Base-by-base conservation (phyloP, 2,888 invertebrate species). In the Orchesella flavescens region DNA sequence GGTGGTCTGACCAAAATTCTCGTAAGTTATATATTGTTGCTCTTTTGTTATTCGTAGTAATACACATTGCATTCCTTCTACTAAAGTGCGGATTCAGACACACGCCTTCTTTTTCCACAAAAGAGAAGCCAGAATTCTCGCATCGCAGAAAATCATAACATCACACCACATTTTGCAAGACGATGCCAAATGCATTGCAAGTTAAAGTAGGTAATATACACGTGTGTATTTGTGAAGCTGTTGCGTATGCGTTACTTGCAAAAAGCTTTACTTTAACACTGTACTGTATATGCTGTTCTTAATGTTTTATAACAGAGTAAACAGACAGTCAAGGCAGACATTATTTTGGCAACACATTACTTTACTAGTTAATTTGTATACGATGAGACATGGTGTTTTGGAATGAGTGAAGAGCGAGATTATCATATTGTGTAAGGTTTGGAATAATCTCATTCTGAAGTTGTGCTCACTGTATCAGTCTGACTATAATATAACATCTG, bases 1-100 rank as follows among this genome's bases (percentile, higher is more conserved):
- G 83, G 80, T 83, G 85, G 83, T 76, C 75, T 79, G 83, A 83
- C 73, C 78, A 19, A 76, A 17, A 43, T 57, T 69, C 71, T 65
- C 19, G 19, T 23, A 23, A 19, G 69, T 44, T 69, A 75, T 49
- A 24, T 15, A 57, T 21, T 57, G 57, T 24, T 61, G 10, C 49
- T 23, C 55, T 19, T 43, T 15, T 19, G 49, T 19, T 17, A 9
- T 73, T 34, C 2, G 4, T 23, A 55, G 10, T 12, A 34, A 7
- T 15, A 63, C 43, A 43, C 44, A n/a, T 66, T 15, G 43, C 66
- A 4, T 66, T 66, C 19, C 46, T 53, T 53, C 49, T 17, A 53
- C 17, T 49, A 9, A 9, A 49, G 13, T 13, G 10, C n/a, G 44
- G 12, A 66, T 12, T 1, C 63, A 23, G 74, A 43, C 21, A 65